Evolutionary conservation across 2,797 vertebrate genomes (phyloP).

Genomic region (Gymnoscopelus microlampas): DNA sequence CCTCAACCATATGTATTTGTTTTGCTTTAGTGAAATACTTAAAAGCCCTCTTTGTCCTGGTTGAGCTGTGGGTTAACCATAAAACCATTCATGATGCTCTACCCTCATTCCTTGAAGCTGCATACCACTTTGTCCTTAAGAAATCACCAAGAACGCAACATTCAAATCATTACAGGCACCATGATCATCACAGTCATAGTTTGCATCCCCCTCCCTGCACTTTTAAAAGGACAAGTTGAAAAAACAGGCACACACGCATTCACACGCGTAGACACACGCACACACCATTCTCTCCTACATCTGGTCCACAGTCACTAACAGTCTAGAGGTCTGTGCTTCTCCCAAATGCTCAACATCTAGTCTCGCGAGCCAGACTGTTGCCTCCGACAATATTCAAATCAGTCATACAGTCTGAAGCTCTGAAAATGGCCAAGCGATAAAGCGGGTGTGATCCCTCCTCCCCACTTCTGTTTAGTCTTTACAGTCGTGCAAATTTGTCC

Average conservation of each 20-base stretch:
- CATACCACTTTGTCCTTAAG: conserved; percentile 35
- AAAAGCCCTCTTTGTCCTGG: conserved; percentile 50
- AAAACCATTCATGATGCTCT: conserved; percentile 22
- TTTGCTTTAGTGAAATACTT: conserved; percentile 52
- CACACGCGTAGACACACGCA: conserved; percentile 26
- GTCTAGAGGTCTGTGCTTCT: conserved; percentile 70
- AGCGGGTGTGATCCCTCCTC: no score
- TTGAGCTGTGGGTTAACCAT: conserved; percentile 17
- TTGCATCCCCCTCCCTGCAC: conserved; percentile 36
- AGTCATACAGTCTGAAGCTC: no score
- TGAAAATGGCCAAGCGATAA: no score
- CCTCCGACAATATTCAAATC: no score
- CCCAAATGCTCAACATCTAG: conserved; percentile 34
- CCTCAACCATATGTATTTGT: conserved; percentile 14
- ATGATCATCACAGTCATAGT: conserved; percentile 47
- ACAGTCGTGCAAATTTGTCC: no score
- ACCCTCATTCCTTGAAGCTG: conserved; percentile 25
- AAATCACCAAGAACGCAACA: conserved; percentile 47
- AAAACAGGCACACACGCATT: conserved; percentile 20
- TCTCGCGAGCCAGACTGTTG: no score
- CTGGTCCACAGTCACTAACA: conserved; percentile 62
- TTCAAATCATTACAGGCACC: conserved; percentile 42
- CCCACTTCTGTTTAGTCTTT: no score
- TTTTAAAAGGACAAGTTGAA: conserved; percentile 52
- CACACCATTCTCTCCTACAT: conserved; percentile 4